Evolutionary conservation across 2,888 invertebrate genomes (phyloP).

Genomic region (Ophion ellenae): DNA sequence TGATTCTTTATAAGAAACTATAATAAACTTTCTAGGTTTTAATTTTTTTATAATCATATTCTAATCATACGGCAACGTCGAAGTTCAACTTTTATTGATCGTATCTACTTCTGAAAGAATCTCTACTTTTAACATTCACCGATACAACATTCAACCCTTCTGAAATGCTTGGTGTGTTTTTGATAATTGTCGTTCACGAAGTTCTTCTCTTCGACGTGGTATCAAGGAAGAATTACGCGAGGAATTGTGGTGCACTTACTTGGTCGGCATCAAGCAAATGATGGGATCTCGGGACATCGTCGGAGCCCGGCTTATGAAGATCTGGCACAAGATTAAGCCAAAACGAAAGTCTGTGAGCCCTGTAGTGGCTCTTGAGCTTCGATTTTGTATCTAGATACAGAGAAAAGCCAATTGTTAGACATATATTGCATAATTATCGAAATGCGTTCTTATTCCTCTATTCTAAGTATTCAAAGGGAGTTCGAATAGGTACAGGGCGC

Average conservation of each 20-base stretch:
- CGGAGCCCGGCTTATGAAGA: constrained; percentile 93
- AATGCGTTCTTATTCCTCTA: background rate
- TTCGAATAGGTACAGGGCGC: background rate
- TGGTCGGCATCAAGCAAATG: constrained; percentile 92
- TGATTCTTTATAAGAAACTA: too few species aligned
- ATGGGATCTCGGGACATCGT: constrained; percentile 93
- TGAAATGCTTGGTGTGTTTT: too few species aligned
- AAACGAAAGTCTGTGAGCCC: constrained; percentile 96
- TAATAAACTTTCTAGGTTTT: too few species aligned
- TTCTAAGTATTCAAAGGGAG: background rate
- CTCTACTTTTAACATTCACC: too few species aligned
- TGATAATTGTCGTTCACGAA: too few species aligned
- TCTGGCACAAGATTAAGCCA: constrained; percentile 98
- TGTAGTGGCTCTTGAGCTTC: constrained; percentile 95
- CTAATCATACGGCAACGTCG: too few species aligned
- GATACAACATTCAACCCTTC: too few species aligned
- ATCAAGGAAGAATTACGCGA: background rate
- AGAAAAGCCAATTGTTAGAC: too few species aligned
- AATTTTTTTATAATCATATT: too few species aligned
- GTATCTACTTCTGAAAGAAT: too few species aligned
- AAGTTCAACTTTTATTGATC: too few species aligned
- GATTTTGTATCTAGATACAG: constrained; percentile 91
- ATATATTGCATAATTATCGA: too few species aligned
- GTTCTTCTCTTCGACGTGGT: background rate
- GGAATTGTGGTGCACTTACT: constrained; percentile 70